Conservation (phyloP, 2,888 invertebrate genomes). For the Nematopogon swammerdamellus region DNA sequence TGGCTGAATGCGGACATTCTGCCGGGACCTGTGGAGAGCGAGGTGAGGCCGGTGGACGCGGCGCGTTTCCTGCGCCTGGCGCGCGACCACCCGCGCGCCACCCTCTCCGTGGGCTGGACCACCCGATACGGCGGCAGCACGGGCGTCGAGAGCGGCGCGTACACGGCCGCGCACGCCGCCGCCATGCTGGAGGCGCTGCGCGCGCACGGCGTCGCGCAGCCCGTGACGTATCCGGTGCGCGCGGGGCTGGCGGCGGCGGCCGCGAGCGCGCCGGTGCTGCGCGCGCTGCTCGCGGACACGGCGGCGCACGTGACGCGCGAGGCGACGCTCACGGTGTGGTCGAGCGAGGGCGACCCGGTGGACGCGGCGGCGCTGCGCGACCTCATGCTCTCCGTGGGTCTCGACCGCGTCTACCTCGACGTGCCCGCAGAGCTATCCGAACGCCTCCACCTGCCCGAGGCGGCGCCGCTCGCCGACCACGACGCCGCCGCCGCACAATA, state of each 20-base stretch:
- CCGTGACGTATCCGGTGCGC: constrained; percentile 74
- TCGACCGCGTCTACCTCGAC: constrained; percentile 71
- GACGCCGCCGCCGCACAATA: too few species aligned
- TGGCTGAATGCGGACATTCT: constrained; percentile 90
- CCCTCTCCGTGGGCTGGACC: constrained; percentile 84
- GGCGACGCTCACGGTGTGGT: constrained; percentile 80
- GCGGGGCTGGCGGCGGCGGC: constrained; percentile 50
- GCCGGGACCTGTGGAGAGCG: constrained; percentile 65
- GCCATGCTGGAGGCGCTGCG: constrained; percentile 63
- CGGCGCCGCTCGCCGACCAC: not conserved
- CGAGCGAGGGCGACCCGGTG: constrained; percentile 63
- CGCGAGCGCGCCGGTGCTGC: constrained; percentile 59
- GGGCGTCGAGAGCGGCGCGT: constrained; percentile 47
- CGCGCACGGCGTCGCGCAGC: constrained; percentile 55
- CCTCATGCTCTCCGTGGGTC: constrained; percentile 64
- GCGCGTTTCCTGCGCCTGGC: constrained; percentile 60
- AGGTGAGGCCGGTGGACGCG: constrained; percentile 60
- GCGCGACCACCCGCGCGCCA: constrained; percentile 58
- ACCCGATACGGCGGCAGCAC: constrained; percentile 59
- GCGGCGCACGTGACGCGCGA: constrained; percentile 43
- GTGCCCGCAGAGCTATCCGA: constrained; percentile 62
- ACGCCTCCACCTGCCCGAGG: constrained; percentile 42
- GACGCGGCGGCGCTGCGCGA: constrained; percentile 61
- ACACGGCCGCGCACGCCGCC: constrained; percentile 61
- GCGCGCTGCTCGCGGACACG: constrained; percentile 54